Percentiles rank a stretch among this genome's conserved stretches.
These are phyloP conservation scores for Gallinago jamesoni DNA, from an alignment of 2,113 vertebrate species.

Conservation along the genomic window DNA sequence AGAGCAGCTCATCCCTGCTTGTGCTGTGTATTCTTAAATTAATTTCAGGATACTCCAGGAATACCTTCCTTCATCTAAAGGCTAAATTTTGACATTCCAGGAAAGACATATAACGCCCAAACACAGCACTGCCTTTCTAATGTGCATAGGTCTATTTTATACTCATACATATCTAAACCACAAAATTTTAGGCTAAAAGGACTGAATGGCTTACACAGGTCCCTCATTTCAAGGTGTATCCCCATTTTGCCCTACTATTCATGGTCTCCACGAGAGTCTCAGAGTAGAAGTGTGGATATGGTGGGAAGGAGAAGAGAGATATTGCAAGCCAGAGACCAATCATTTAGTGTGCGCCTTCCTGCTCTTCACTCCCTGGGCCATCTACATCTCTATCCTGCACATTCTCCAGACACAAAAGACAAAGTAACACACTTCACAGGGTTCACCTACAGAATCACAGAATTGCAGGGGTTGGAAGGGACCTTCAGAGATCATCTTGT, in stretches of 20 bases:
- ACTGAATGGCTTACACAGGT: background rate
- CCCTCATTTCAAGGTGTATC: background rate
- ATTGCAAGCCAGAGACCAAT: background rate
- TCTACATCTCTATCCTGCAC: background rate
- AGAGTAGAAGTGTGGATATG: background rate
- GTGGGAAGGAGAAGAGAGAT: background rate
- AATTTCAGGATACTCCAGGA: background rate
- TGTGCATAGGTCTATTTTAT: rapidly evolving
- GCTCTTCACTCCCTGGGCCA: background rate
- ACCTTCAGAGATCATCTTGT: no score
- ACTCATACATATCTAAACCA: background rate
- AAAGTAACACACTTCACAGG: background rate
- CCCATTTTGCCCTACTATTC: background rate
- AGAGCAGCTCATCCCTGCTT: background rate
- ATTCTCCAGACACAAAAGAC: background rate
- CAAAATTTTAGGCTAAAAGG: background rate
- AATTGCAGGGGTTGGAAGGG: no score
- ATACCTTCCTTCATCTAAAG: background rate
- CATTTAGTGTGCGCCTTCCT: background rate
- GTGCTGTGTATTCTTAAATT: background rate
- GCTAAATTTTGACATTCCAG: background rate
- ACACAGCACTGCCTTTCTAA: background rate
- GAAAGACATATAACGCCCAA: background rate
- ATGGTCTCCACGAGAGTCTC: background rate
- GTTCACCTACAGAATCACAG: background rate